These are phyloP conservation scores for Lucifuga dentata DNA, from an alignment of 2,113 vertebrate genomes.

Conservation along the genomic window DNA sequence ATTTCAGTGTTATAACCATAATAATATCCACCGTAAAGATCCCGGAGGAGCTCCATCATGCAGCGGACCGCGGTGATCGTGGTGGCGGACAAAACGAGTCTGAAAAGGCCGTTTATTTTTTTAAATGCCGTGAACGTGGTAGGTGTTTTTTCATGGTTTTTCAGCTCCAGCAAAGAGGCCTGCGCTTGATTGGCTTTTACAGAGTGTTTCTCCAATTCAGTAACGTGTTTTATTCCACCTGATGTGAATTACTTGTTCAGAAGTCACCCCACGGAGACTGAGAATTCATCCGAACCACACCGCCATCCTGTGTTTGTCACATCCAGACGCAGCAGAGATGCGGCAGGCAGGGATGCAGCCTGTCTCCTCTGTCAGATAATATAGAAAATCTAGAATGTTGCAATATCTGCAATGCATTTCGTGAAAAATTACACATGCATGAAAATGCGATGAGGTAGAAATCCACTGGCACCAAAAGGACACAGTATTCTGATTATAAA, in stretches of 20 bases:
- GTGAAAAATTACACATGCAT: no score
- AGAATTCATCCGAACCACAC: no score
- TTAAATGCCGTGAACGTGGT: constrained; percentile 77
- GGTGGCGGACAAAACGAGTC: constrained; percentile 77
- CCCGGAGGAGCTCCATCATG: constrained; percentile 56
- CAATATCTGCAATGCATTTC: neutral
- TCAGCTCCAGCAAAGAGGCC: constrained; percentile 25
- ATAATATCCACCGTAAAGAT: no score
- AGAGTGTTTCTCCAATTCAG: neutral
- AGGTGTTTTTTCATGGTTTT: constrained; percentile 25
- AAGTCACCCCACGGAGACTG: neutral
- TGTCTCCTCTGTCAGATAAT: neutral
- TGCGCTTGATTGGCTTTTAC: neutral
- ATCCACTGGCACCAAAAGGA: neutral
- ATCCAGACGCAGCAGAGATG: no score
- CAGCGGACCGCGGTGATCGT: constrained; percentile 77
- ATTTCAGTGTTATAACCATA: no score
- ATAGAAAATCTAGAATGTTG: neutral
- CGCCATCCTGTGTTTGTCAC: no score
- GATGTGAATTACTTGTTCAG: neutral
- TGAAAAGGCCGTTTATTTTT: constrained; percentile 78
- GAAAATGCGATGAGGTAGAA: neutral
- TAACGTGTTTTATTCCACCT: neutral
- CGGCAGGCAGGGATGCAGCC: constrained; percentile 19
- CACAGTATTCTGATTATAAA: neutral